A percentile compares a stretch with the other conserved stretches of the same genome.
Evolutionary conservation across 2,888 invertebrate species (phyloP).

Genomic region (Cyaniris semiargus): DNA sequence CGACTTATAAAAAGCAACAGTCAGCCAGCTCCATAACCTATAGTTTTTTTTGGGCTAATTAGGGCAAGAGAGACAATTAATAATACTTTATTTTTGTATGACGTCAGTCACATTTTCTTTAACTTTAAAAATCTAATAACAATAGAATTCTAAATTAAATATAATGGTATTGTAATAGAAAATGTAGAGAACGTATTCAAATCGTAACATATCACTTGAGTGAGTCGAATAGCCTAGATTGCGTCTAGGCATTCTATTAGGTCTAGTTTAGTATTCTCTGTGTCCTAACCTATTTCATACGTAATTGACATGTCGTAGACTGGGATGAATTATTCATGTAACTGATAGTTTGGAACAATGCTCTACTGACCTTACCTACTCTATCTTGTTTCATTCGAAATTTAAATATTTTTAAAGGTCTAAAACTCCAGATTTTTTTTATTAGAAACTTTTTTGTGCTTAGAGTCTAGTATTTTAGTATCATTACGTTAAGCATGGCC

Average conservation of each 20-base stretch:
- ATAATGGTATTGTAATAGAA: neutral
- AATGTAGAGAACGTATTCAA: neutral
- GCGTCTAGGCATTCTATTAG: slow-evolving; percentile 43
- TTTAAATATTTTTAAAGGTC: neutral
- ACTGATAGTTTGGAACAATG: neutral
- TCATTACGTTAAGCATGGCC: too few species aligned
- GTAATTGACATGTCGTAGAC: slow-evolving; percentile 28
- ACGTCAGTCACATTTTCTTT: too few species aligned
- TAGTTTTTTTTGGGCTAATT: too few species aligned
- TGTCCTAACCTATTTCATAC: slow-evolving; percentile 34
- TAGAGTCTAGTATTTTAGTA: too few species aligned
- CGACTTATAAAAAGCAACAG: neutral
- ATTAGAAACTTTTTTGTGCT: neutral
- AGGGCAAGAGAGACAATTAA: too few species aligned
- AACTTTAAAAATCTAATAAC: neutral
- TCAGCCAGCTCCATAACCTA: too few species aligned
- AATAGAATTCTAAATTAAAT: neutral
- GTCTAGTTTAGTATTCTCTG: slow-evolving; percentile 38
- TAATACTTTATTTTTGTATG: too few species aligned
- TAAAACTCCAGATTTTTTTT: neutral
- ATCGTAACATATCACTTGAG: slow-evolving; percentile 37
- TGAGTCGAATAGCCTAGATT: slow-evolving; percentile 41
- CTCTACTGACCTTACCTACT: neutral
- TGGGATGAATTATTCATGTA: slow-evolving; percentile 20
- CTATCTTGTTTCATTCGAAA: neutral